A percentile compares a stretch with the other conserved stretches of the same genome.
Conservation (phyloP, 2,113 vertebrate species). For the Esox niger region DNA sequence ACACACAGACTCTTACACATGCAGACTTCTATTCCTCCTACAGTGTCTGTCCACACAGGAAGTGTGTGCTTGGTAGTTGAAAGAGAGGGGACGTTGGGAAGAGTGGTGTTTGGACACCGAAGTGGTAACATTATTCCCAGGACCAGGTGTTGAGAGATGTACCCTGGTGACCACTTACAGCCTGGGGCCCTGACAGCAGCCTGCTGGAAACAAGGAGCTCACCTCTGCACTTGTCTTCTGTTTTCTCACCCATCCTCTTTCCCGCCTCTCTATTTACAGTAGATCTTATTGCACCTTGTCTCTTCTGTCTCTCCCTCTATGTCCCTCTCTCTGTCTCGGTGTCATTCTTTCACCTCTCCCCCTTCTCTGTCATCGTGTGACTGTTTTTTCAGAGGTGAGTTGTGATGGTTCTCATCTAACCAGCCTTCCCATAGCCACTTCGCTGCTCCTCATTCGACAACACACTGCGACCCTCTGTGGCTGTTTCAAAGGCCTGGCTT, state of each 20-base stretch:
- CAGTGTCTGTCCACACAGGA: constrained; percentile 1
- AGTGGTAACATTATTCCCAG: constrained; percentile 27
- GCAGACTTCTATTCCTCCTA: background rate
- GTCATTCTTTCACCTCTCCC: constrained; percentile 52
- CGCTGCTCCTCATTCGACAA: constrained; percentile 46
- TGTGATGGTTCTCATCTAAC: constrained; percentile 58
- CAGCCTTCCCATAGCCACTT: background rate
- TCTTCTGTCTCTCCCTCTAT: constrained; percentile 6
- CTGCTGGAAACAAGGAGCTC: constrained; percentile 8
- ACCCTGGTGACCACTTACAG: constrained; percentile 23
- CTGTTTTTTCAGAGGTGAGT: constrained; percentile 55
- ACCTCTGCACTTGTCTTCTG: constrained; percentile 5
- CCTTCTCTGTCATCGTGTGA: constrained; percentile 51
- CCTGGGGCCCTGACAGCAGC: constrained; percentile 21
- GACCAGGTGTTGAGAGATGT: constrained; percentile 24
- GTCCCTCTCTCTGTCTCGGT: background rate
- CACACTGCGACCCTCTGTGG: constrained; percentile 31
- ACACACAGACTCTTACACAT: background rate
- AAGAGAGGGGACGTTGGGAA: background rate
- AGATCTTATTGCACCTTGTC: no score
- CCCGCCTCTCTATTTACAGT: constrained; percentile 47
- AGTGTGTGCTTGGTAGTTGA: background rate
- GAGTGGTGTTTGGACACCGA: constrained; percentile 23
- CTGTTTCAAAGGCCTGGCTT: constrained; percentile 27
- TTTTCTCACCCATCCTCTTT: constrained; percentile 25